Conservation (phyloP, 2,797 vertebrate species). For the Hirundo rustica region DNA sequence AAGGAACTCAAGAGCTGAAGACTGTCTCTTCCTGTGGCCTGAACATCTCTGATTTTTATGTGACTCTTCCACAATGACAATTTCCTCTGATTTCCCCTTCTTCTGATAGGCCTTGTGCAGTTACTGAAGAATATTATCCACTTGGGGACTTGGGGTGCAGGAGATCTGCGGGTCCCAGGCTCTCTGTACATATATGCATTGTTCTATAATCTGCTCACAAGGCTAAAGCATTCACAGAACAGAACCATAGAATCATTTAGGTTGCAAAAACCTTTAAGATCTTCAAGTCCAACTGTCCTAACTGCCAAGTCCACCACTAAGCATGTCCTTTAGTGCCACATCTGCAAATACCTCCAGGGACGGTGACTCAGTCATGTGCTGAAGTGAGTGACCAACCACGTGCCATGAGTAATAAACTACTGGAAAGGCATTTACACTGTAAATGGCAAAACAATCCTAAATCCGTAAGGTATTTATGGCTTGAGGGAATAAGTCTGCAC, state of each 20-base stretch:
- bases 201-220: neutral
- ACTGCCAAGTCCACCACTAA: neutral
- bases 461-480: neutral
- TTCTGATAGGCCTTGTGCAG: neutral
- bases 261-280: neutral
- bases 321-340: neutral
- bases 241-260: neutral
- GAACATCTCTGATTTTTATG: neutral
- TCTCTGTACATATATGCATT: accelerated
- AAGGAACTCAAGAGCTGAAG: neutral
- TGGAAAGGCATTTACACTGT: neutral
- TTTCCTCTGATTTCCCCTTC: neutral
- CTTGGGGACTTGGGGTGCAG: neutral
- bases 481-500: neutral
- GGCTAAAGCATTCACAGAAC: neutral
- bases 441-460: conserved; percentile 18
- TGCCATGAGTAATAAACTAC: neutral
- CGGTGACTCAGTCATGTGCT: neutral
- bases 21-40: neutral
- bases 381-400: neutral
- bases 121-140: neutral
- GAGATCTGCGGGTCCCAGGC: neutral
- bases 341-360: neutral
- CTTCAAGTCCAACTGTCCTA: neutral
- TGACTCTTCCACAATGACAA: neutral